These are phyloP conservation scores for Melitaea cinxia DNA, from an alignment of 1,140 invertebrate genomes.

Conservation along the genomic window DNA sequence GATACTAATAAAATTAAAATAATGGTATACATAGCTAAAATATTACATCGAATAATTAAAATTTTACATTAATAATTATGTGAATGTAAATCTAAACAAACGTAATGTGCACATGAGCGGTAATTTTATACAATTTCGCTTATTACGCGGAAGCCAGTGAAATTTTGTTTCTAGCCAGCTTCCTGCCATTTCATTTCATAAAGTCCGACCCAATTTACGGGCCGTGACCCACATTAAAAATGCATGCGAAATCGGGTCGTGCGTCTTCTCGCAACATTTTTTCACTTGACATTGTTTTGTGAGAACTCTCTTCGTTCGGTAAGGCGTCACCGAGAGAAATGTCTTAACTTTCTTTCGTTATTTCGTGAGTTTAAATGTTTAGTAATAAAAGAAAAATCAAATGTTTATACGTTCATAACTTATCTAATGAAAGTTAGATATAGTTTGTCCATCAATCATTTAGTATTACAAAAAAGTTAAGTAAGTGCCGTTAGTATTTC, in stretches of 20 bases:
- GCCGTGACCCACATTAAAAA: constrained; percentile 25
- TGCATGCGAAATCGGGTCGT: constrained; percentile 22
- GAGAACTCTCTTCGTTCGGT: constrained; percentile 9
- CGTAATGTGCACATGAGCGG: not conserved
- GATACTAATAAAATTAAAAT: no score
- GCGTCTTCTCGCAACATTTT: constrained; percentile 23
- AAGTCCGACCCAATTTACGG: constrained; percentile 22
- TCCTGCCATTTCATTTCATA: constrained; percentile 23
- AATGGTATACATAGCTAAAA: no score
- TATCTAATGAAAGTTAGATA: no score
- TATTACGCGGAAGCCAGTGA: constrained; percentile 6
- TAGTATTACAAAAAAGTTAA: no score
- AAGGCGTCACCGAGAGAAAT: constrained; percentile 2
- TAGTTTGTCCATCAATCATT: no score
- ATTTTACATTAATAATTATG: no score
- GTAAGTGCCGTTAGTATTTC: no score
- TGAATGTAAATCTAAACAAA: no score
- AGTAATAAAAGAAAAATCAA: not conserved
- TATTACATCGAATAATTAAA: no score
- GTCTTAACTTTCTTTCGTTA: not conserved
- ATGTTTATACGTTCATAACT: no score
- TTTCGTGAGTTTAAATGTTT: not conserved
- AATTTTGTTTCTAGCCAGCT: constrained; percentile 15
- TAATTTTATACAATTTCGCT: constrained; percentile 4
- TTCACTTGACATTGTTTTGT: constrained; percentile 26